Evolutionary conservation across 1,140 invertebrate species (phyloP), one percentile per base, ranked within the genome.

Genomic region (Pollicipes pollicipes): DNA sequence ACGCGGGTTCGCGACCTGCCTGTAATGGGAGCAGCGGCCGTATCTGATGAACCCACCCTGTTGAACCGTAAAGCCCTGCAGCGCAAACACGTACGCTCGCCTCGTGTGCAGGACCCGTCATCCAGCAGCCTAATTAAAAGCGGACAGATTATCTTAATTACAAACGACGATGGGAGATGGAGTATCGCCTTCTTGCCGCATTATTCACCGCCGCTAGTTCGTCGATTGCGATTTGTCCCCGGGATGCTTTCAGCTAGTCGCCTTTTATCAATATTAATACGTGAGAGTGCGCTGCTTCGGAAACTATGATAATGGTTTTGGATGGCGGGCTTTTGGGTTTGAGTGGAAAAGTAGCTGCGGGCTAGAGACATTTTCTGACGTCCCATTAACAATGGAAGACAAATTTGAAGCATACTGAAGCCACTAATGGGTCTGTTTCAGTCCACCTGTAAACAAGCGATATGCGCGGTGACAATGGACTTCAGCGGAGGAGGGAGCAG

Each of bases 201-300:
- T 58, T 58, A 10, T 58, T 58, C 45, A 21, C 45, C 21, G 21
- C 2, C 10, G 45, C 13, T 24, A 2, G 13, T 58, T 21, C 45
- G 45, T 58, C 8, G 2, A 21, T 21, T 24, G 32, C 45, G 45
- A 58, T 58, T 58, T 24, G 45, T 58, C 45, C 10, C 6, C 45
- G 21, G 45, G 45, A 58, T 58, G 45, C 10, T 58, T 58, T 58
- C 45, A 58, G 24, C 24, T 58, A 58, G 45, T 21, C 24, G 21
- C 45, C 45, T 58, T 21, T 58, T 58, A 58, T 58, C 45, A 58
- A 58, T 58, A 58, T 58, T 58, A 58, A 58, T 58, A 58, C 45
- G 21, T 16, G 32, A 4, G 45, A 17, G 45, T 58, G 45, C 17
- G 45, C 21, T 2, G 45, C 6, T 24, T 2, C 45, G 45, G 45